phyloP scores from a whole-genome alignment of 2,797 vertebrate genomes.

The Lithobates pipiens region DNA sequence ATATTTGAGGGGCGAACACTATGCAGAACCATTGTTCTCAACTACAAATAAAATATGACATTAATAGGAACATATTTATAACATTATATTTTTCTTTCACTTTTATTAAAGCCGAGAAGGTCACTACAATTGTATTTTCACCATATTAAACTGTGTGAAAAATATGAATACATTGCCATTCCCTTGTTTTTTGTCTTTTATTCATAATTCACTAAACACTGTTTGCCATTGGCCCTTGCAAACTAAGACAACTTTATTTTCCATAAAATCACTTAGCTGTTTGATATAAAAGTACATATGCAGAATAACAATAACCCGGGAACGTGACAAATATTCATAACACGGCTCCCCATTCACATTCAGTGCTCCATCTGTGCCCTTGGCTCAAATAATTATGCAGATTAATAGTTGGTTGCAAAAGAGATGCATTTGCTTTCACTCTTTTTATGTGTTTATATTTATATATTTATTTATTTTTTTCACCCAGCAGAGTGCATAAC shows the following conservation, averaged over 20 bases:
- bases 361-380: conserved; percentile 60
- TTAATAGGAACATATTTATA: background rate
- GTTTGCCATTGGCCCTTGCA: conserved; percentile 45
- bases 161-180: background rate
- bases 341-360: conserved; percentile 54
- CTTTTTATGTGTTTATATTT: conserved; percentile 27
- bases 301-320: conserved; percentile 58
- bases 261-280: conserved; percentile 59
- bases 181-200: background rate
- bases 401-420: conserved; percentile 58
- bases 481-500: conserved; percentile 46
- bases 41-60: background rate
- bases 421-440: conserved; percentile 53
- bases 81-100: background rate
- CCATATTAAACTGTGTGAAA: background rate
- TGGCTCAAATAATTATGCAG: conserved; percentile 63
- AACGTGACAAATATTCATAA: conserved; percentile 63
- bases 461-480: conserved; percentile 27
- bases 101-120: too few species aligned
- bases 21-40: background rate
- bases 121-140: background rate
- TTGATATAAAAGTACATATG: conserved; percentile 55
- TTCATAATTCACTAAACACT: conserved; percentile 30
- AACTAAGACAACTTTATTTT: conserved; percentile 52
- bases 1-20: background rate